Evolutionary conservation across 2,888 invertebrate genomes (phyloP).

Genomic region (Meganola albula): DNA sequence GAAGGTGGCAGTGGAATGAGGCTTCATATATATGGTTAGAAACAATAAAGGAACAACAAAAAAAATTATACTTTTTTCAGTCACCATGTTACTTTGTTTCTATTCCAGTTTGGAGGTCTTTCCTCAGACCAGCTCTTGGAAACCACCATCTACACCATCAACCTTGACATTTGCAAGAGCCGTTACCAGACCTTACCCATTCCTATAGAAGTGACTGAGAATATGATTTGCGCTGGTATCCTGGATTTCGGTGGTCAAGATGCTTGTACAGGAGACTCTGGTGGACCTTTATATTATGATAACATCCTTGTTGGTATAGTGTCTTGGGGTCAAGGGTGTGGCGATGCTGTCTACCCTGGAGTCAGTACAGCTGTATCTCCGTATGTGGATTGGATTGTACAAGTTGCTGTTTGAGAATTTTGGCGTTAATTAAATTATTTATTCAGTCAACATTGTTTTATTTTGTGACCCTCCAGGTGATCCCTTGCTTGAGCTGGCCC

Average conservation of each 20-base stretch:
- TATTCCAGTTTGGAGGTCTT: constrained; percentile 12
- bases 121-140: constrained; percentile 7
- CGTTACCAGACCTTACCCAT: constrained; percentile 9
- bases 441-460: constrained; percentile 2
- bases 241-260: constrained; percentile 29
- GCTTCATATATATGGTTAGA: too few relatives aligned
- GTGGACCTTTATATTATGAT: constrained; percentile 54
- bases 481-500: neutral
- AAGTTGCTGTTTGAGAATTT: constrained; percentile 16
- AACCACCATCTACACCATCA: constrained; percentile 12
- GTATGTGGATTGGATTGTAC: neutral
- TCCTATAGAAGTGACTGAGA: constrained; percentile 21
- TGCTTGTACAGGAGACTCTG: constrained; percentile 41
- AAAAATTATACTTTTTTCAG: too few relatives aligned
- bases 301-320: constrained; percentile 55
- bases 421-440: constrained; percentile 2
- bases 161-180: constrained; percentile 13
- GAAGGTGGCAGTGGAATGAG: too few relatives aligned
- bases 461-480: neutral
- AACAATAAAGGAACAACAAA: too few relatives aligned
- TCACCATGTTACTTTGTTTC: neutral
- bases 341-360: constrained; percentile 53
- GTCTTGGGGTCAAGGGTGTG: constrained; percentile 67
- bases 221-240: constrained; percentile 45
- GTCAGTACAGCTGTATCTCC: constrained; percentile 55